Percentiles rank a stretch among this genome's conserved stretches.
Evolutionary conservation across 1,140 invertebrate species (phyloP).

Genomic region (Danaus plexippus): DNA sequence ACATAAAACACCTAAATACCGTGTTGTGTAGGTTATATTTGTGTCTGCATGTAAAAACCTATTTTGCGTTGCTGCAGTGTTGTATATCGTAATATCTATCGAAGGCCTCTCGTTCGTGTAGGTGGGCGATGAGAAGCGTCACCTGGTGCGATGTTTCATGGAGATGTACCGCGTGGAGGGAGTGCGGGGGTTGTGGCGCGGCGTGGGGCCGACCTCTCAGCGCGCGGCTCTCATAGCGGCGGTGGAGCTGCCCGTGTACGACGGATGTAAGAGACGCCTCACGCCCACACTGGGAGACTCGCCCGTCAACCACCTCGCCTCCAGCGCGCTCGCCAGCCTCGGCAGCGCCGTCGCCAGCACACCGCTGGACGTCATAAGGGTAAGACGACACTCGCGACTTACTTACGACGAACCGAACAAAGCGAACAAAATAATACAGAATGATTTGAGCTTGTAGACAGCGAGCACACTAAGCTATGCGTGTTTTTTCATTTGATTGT

Average conservation of each 20-base stretch:
- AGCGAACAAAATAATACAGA: background rate
- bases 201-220: conserved; percentile 92
- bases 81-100: background rate
- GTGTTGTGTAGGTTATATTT: background rate
- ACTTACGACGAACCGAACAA: conserved; percentile 4
- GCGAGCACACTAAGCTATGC: no score
- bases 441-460: no score
- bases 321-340: conserved; percentile 92
- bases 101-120: conserved; percentile 13
- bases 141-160: conserved; percentile 41
- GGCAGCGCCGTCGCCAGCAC: conserved; percentile 94
- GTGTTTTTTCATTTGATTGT: no score
- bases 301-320: conserved; percentile 90
- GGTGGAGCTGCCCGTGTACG: conserved; percentile 95
- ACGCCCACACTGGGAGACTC: conserved; percentile 82
- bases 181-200: conserved; percentile 73
- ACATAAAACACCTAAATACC: no score
- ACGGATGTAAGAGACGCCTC: conserved; percentile 88
- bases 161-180: conserved; percentile 46
- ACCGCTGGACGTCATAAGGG: conserved; percentile 95
- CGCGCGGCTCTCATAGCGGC: conserved; percentile 92
- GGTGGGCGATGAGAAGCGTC: conserved; percentile 51
- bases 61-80: background rate
- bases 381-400: conserved; percentile 67
- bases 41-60: background rate